Evolutionary conservation across 2,797 vertebrate species (phyloP).

Genomic region (Nannoperca obscura): DNA sequence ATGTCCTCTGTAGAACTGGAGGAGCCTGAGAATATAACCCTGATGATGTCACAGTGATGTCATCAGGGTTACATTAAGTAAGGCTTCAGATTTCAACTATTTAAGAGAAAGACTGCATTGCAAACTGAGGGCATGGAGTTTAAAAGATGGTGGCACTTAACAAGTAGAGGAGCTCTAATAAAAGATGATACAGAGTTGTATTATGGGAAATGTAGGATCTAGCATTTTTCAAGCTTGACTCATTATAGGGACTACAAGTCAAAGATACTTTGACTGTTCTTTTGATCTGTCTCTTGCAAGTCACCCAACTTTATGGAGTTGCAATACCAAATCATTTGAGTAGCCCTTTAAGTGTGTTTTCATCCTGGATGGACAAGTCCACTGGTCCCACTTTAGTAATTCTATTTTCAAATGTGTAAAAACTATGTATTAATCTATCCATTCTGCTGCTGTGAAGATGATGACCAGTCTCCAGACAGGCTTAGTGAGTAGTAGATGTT

Average conservation of each 20-base stretch:
- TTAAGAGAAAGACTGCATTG: neutral
- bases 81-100: neutral
- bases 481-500: neutral
- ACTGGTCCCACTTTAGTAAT: constrained; percentile 31
- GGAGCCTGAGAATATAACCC: neutral
- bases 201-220: neutral
- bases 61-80: neutral
- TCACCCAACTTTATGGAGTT: neutral
- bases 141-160: neutral
- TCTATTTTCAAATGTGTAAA: constrained; percentile 17
- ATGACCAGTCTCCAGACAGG: constrained; percentile 6
- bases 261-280: neutral
- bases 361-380: constrained; percentile 15
- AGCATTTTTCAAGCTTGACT: neutral
- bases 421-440: neutral
- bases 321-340: neutral
- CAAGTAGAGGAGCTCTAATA: neutral
- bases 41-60: neutral
- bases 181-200: neutral
- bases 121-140: neutral
- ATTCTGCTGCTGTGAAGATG: constrained; percentile 2
- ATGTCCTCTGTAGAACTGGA: neutral
- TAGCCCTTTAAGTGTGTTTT: neutral
- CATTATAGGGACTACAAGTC: neutral
- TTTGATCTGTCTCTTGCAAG: neutral